Percentiles rank a stretch among this genome's conserved stretches.
Evolutionary conservation across 2,888 invertebrate species (phyloP).

Genomic region (Polia nebulosa): DNA sequence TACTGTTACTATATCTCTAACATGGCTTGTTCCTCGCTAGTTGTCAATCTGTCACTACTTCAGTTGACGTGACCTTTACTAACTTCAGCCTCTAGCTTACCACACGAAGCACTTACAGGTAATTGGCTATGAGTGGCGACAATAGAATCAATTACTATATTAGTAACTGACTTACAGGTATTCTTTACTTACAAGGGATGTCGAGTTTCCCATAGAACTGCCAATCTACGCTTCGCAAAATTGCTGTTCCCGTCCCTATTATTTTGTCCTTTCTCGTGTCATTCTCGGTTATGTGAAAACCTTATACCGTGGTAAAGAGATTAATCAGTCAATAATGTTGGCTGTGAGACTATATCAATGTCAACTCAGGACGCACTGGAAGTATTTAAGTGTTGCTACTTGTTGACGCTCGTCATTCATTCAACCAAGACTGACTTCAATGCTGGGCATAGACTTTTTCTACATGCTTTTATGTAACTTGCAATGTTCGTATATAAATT

Average conservation of each 20-base stretch:
- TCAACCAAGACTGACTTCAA: neutral
- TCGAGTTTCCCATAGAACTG: neutral
- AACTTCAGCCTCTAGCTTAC: constrained; percentile 1
- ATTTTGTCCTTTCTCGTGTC: neutral
- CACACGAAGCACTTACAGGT: constrained; percentile 20
- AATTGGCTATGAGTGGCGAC: constrained; percentile 31
- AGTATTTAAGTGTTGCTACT: neutral
- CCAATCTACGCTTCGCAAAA: neutral
- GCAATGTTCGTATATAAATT: too few species aligned
- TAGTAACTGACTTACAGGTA: constrained; percentile 2
- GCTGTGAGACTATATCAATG: neutral
- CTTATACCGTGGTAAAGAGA: neutral
- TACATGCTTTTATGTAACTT: too few species aligned
- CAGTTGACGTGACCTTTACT: constrained; percentile 29
- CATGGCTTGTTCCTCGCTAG: neutral
- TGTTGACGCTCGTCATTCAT: too few species aligned
- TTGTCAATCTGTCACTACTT: constrained; percentile 8
- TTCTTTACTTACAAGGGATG: constrained; percentile 3
- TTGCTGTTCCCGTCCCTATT: neutral
- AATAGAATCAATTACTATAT: constrained; percentile 8
- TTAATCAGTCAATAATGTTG: neutral
- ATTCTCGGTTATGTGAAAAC: neutral
- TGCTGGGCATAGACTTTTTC: too few species aligned
- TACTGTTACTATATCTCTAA: neutral
- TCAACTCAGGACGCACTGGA: neutral